Conservation (phyloP, 2,113 vertebrate species). For the Pycnonotus jocosus region DNA sequence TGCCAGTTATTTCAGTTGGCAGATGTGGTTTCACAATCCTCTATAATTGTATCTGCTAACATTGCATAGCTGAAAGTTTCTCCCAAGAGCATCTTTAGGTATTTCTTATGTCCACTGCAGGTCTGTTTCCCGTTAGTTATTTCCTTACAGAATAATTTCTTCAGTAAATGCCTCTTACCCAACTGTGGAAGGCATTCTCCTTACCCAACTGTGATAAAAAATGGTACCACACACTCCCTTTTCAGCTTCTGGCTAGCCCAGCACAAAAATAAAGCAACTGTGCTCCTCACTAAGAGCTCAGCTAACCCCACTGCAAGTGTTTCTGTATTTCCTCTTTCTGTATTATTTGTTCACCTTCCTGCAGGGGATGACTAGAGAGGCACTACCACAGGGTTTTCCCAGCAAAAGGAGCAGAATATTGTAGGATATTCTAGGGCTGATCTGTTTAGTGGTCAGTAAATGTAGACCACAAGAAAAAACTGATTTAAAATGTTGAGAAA, state of each 20-base stretch:
- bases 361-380: not conserved
- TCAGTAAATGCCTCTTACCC: constrained; percentile 18
- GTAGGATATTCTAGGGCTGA: not conserved
- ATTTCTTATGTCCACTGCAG: constrained; percentile 48
- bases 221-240: not conserved
- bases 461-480: not conserved
- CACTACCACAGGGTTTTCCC: not conserved
- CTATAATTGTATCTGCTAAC: constrained; percentile 46
- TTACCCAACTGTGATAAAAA: not conserved
- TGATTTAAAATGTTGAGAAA: not conserved
- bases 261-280: constrained; percentile 2
- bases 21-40: constrained; percentile 52
- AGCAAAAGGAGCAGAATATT: not conserved
- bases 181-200: constrained; percentile 16
- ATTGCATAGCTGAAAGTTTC: constrained; percentile 20
- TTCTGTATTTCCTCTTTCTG: not conserved
- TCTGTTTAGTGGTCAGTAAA: not conserved
- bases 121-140: constrained; percentile 48
- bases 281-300: not conserved
- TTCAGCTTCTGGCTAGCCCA: not conserved
- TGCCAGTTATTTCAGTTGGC: constrained; percentile 60
- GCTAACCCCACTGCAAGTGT: not conserved
- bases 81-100: constrained; percentile 39
- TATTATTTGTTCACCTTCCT: not conserved
- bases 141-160: constrained; percentile 50